These are phyloP conservation scores for Hydropsyche betteni DNA, from an alignment of 2,888 invertebrate species.

Conservation along the genomic window DNA sequence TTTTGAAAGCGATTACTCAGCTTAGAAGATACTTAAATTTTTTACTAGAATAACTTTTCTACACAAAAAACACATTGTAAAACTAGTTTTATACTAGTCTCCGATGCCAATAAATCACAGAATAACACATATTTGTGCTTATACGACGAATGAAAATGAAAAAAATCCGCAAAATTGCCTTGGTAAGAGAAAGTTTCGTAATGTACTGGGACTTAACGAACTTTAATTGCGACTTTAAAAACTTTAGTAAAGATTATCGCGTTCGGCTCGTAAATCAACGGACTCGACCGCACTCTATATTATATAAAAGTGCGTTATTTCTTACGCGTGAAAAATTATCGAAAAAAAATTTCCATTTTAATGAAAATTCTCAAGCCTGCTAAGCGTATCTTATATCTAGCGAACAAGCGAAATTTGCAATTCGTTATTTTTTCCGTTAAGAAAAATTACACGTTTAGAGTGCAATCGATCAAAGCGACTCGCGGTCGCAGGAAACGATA, in stretches of 20 bases:
- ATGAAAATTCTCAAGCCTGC: not conserved
- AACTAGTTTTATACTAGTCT: too few relatives aligned
- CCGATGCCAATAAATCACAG: too few relatives aligned
- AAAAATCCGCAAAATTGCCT: too few relatives aligned
- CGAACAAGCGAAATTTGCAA: slow-evolving; percentile 21
- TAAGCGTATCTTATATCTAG: slow-evolving; percentile 14
- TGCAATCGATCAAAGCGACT: slow-evolving; percentile 21
- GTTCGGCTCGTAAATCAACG: not conserved
- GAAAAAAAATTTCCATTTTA: not conserved
- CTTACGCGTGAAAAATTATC: slow-evolving; percentile 13
- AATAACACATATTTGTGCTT: too few relatives aligned
- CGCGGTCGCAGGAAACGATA: slow-evolving; percentile 12
- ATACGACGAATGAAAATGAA: too few relatives aligned
- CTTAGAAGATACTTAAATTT: too few relatives aligned
- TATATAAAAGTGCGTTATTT: not conserved
- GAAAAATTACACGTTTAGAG: slow-evolving; percentile 14
- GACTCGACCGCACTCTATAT: not conserved
- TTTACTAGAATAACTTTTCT: too few relatives aligned
- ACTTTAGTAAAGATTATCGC: slow-evolving; percentile 17
- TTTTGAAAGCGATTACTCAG: too few relatives aligned
- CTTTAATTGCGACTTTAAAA: not conserved
- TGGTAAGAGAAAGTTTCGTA: too few relatives aligned
- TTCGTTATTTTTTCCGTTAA: not conserved
- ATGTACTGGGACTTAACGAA: not conserved
- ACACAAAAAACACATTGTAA: too few relatives aligned